Base-by-base conservation (phyloP, 2,888 invertebrate species). In the Athrips mouffetella region DNA sequence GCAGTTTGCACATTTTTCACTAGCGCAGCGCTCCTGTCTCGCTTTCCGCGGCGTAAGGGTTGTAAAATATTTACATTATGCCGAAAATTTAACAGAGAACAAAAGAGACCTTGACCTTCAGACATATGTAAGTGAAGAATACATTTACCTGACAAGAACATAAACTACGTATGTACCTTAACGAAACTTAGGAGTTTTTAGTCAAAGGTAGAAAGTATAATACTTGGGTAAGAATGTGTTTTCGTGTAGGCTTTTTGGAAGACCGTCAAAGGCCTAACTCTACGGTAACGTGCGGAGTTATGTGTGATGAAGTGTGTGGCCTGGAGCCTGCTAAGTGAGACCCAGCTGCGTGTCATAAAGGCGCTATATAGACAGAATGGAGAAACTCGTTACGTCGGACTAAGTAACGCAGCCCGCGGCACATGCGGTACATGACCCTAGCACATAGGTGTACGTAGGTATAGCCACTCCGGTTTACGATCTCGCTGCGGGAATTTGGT, bases 391-490 rank as follows among this genome's bases (percentile, higher is more conserved):
- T 31, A 30, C 31, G 44, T 31, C 21, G 27, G 27, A 16, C 41
- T 41, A 41, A 41, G 16, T 41, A 15, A 41, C 41, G 20, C 42
- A 15, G 20, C 44, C 10, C 21, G 21, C 30, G 10, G 21, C 31
- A 44, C 20, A 23, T 23, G 27, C 41, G 15, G 42, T 11, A 29
- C 40, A 40, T 18, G 18, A 27, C 18, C n/a, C n/a, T 21, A 37
- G 11, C n/a, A 6, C 10, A 18, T 15, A 20, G 2, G 20, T 35
- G 15, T 18, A 20, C 2, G 20, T 10, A 5, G 10, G 20, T n/a
- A n/a, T n/a, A n/a, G n/a, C n/a, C 27, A 44, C 20, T 44, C 44
- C 30, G 27, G 42, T 44, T 44, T 44, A 44, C 21, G 44, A 31
- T 10, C 44, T 13, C 41, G 29, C 29, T 42, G 42, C 21, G 44